phyloP scores from a whole-genome alignment of 2,113 vertebrate species.

The Gymnocephalus cernua region DNA sequence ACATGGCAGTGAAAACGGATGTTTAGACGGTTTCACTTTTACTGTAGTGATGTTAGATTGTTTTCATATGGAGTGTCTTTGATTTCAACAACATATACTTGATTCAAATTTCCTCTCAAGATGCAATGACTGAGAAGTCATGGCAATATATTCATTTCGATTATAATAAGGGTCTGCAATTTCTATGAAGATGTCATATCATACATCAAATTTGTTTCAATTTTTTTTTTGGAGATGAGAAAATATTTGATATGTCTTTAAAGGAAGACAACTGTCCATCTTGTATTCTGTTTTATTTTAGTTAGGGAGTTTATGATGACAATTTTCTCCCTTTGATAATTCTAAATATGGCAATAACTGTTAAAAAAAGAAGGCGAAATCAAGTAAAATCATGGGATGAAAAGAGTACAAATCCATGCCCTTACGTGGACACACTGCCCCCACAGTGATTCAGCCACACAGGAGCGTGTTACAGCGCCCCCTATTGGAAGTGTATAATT shows the following conservation, averaged over 20 bases:
- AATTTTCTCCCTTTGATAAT: neutral
- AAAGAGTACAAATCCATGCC: slow-evolving; percentile 11
- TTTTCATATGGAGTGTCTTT: neutral
- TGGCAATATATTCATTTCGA: neutral
- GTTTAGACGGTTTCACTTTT: slow-evolving; percentile 64
- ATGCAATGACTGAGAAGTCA: neutral
- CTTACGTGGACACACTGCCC: slow-evolving; percentile 32
- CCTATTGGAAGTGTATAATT: slow-evolving; percentile 76
- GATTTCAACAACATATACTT: neutral
- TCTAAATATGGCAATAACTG: neutral
- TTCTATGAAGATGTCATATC: neutral
- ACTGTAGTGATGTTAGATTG: neutral
- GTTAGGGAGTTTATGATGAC: neutral
- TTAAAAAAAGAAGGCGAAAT: neutral
- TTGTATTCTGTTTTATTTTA: neutral
- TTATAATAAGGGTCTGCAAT: neutral
- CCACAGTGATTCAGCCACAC: slow-evolving; percentile 35
- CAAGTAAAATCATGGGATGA: neutral
- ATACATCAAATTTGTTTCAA: neutral
- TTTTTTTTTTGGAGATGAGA: neutral
- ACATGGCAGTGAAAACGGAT: slow-evolving; percentile 69
- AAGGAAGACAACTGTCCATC: neutral
- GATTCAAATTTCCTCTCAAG: slow-evolving; percentile 5
- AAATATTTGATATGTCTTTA: neutral
- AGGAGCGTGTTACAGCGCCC: slow-evolving; percentile 77